Evolutionary conservation across 2,888 invertebrate species (phyloP), one percentile per base, ranked within the genome.

Genomic region (Apoda limacodes): DNA sequence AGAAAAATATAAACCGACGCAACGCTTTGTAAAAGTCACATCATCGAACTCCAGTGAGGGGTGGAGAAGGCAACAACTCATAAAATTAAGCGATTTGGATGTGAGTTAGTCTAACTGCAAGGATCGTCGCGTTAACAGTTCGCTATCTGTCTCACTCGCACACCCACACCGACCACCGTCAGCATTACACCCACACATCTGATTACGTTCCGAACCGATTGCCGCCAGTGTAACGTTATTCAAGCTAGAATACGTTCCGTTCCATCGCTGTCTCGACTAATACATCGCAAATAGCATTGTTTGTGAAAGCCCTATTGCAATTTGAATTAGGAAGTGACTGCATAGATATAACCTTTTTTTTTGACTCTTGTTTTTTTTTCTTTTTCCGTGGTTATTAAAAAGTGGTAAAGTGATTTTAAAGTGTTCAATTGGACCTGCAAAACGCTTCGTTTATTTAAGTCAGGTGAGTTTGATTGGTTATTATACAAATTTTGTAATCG

Each of bases 71-170:
- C 80, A 80, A 78, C 80, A 81, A 81, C 81, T 81, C 81, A 80
- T 82, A 81, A 82, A 82, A 82, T 81, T 78, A 81, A 81, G 80
- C 80, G 81, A 80, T 80, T 80, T 76, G 76, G 78, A 75, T 76
- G 76, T 64, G 74, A 75, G 80, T 78, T 80, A 81, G 81, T 81
- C 71, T 75, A 72, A 78, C 76, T 72, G 76, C 67, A 75, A 71
- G 71, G 66, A 75, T 68, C 70, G 78, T 52, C 68, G 75, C 71
- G 76, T 70, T 68, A 74, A 71, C 76, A 72, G 64, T 55, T 49
- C 58, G 61, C 60, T 59, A 57, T 57, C 62, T 57, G 60, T 66
- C 64, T 52, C 56, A 34, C 55, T 65, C 65, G 54, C 67, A 56
- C 70, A 57, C 60, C 35, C 60, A 52, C 53, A 58, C 60, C 22